A percentile compares a stretch with the other conserved stretches of the same genome.
phyloP scores from a whole-genome alignment of 1,140 invertebrate genomes.

The Phthorimaea operculella region DNA sequence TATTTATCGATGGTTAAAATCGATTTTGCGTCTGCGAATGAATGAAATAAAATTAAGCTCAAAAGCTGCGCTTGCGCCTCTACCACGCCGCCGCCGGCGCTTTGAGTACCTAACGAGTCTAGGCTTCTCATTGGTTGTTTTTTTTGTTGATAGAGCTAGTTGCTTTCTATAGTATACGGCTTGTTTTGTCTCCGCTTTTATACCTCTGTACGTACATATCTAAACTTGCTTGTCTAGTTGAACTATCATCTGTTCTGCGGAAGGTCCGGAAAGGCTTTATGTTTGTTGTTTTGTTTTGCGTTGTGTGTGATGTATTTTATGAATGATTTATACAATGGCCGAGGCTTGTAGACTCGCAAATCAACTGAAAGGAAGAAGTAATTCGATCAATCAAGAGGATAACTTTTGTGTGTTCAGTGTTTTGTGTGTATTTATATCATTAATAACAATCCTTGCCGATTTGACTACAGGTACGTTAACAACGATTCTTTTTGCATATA shows the following conservation, averaged over 20 bases:
- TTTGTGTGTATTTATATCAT: conserved; percentile 60
- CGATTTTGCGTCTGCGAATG: background rate
- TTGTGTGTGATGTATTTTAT: conserved; percentile 1
- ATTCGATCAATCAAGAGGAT: conserved; percentile 37
- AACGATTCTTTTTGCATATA: too few species aligned
- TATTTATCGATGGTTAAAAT: too few species aligned
- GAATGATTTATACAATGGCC: conserved; percentile 43
- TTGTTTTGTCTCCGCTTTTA: background rate
- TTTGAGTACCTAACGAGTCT: background rate
- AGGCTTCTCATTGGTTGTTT: background rate
- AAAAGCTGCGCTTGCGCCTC: background rate
- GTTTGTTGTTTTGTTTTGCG: background rate
- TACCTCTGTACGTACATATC: background rate
- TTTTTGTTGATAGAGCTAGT: background rate
- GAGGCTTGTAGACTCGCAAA: conserved; percentile 52
- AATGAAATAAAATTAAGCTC: background rate
- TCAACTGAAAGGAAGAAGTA: conserved; percentile 14
- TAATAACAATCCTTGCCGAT: conserved; percentile 59
- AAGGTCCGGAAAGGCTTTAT: background rate
- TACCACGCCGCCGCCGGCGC: background rate
- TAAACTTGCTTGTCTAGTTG: background rate
- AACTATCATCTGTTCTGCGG: background rate
- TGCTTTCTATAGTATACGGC: background rate
- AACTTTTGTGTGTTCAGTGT: conserved; percentile 59
- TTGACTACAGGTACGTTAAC: conserved; percentile 48